A percentile compares a stretch with the other conserved stretches of the same genome.
phyloP scores from a whole-genome alignment of 2,888 invertebrate species.

The Cantharis flavilabris region DNA sequence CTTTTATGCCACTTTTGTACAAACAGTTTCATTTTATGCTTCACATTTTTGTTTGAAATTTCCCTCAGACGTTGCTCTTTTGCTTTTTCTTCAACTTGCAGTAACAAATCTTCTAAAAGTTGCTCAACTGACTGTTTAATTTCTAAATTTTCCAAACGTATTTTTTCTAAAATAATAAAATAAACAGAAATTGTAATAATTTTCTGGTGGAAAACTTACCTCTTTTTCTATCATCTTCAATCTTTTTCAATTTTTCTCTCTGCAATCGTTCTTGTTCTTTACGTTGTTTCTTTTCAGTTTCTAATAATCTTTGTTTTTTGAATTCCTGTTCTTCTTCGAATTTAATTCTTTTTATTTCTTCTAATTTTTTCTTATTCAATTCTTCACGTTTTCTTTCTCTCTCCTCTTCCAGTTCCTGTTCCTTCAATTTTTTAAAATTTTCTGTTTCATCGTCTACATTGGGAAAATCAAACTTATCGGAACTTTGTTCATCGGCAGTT shows the following conservation, averaged over 20 bases:
- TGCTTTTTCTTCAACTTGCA: constrained; percentile 48
- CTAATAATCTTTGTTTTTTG: constrained; percentile 28
- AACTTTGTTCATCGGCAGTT: not conserved
- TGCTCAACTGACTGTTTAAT: constrained; percentile 43
- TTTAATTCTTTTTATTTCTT: constrained; percentile 15
- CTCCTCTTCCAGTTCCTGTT: not conserved
- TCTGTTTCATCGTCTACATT: not conserved
- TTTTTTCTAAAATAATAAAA: constrained; percentile 6
- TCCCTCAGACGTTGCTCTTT: constrained; percentile 50
- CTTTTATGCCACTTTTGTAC: constrained; percentile 57
- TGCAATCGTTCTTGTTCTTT: constrained; percentile 29
- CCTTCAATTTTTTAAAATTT: not conserved
- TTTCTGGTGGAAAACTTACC: not conserved
- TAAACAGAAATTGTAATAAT: not conserved
- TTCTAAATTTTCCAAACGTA: constrained; percentile 32
- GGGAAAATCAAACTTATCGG: not conserved
- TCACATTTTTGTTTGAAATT: constrained; percentile 49
- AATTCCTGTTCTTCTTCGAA: constrained; percentile 37
- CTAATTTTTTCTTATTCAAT: constrained; percentile 7
- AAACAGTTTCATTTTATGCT: constrained; percentile 51
- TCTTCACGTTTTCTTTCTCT: constrained; percentile 32
- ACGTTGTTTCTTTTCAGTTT: constrained; percentile 18
- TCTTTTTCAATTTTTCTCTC: constrained; percentile 12
- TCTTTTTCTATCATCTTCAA: constrained; percentile 28
- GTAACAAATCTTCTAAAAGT: constrained; percentile 48